phyloP scores from a whole-genome alignment of 2,113 vertebrate genomes.

The Bos taurus region DNA sequence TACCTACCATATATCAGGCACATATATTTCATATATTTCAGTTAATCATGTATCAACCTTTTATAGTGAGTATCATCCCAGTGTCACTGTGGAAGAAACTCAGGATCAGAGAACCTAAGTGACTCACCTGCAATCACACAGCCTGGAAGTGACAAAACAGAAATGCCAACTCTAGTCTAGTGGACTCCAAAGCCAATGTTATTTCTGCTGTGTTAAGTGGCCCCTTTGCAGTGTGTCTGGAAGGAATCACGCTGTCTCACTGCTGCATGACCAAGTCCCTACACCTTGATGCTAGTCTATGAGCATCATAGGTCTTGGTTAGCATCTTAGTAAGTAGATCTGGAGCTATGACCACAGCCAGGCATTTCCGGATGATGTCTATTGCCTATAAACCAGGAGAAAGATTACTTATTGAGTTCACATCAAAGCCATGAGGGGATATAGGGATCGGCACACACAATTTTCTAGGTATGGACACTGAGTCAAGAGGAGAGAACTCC shows the following conservation, averaged over 20 bases:
- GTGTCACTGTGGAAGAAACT: not conserved
- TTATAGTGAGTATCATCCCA: not conserved
- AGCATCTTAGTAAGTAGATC: not conserved
- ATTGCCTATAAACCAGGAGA: slow-evolving; percentile 5
- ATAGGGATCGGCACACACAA: not conserved
- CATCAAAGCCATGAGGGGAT: not conserved
- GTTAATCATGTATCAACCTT: not conserved
- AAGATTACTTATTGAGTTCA: slow-evolving; percentile 28
- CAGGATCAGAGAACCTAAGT: not conserved
- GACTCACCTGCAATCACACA: not conserved
- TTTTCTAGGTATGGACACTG: not conserved
- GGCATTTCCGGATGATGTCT: slow-evolving; percentile 44
- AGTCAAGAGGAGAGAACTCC: not conserved
- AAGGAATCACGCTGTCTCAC: not conserved
- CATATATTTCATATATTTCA: not conserved
- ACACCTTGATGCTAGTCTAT: not conserved
- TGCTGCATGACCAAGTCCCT: not conserved
- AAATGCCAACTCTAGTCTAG: not conserved
- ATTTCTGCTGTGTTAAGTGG: not conserved
- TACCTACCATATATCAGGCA: not conserved
- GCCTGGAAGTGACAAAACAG: not conserved
- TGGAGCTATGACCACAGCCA: slow-evolving; percentile 37
- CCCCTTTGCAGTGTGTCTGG: not conserved
- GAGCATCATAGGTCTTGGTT: not conserved
- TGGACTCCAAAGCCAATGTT: not conserved